These are phyloP conservation scores for Patella depressa DNA, from an alignment of 2,888 invertebrate genomes.

Conservation along the genomic window DNA sequence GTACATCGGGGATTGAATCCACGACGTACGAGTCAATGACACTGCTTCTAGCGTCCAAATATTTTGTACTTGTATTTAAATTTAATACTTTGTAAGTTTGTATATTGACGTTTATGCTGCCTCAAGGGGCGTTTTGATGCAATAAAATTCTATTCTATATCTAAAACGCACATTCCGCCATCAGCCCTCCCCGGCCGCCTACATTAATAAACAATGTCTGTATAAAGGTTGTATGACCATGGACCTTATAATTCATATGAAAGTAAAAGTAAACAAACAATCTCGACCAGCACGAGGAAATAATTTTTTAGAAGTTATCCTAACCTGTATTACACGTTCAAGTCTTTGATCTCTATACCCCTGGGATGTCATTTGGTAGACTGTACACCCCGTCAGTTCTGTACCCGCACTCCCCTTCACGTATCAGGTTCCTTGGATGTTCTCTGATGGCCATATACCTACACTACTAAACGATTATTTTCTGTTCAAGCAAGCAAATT, in stretches of 20 bases:
- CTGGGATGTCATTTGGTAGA: slow-evolving; percentile 47
- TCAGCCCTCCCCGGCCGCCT: background rate
- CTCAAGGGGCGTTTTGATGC: too few species aligned
- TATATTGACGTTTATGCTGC: slow-evolving; percentile 19
- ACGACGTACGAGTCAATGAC: too few species aligned
- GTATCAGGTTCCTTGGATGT: background rate
- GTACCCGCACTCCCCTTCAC: background rate
- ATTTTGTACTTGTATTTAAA: slow-evolving; percentile 13
- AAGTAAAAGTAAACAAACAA: too few species aligned
- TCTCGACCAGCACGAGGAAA: too few species aligned
- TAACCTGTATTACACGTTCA: slow-evolving; percentile 66
- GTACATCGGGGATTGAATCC: too few species aligned
- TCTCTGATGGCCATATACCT: too few species aligned
- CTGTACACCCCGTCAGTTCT: background rate
- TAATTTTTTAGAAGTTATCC: background rate
- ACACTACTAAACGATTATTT: too few species aligned
- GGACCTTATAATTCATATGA: too few species aligned
- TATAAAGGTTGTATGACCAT: background rate
- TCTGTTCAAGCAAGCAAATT: too few species aligned
- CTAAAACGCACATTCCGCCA: slow-evolving; percentile 1
- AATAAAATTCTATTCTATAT: background rate
- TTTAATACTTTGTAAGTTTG: background rate
- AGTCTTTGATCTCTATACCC: slow-evolving; percentile 58
- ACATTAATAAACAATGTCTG: background rate
- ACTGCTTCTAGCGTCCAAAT: background rate